phyloP scores from a whole-genome alignment of 2,888 invertebrate genomes.

The Tachina grossa region DNA sequence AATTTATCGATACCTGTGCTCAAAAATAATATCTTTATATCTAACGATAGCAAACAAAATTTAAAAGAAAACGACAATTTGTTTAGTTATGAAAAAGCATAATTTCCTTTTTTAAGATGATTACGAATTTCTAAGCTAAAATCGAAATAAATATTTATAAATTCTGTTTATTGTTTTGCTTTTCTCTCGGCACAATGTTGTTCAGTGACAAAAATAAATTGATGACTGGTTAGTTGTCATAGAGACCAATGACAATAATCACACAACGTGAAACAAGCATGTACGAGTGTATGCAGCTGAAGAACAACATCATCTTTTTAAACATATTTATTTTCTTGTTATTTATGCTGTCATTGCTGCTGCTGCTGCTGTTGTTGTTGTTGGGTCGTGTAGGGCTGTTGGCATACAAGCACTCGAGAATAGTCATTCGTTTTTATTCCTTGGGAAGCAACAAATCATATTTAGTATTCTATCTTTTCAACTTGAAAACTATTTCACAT shows the following conservation, averaged over 20 bases:
- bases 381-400: slow-evolving; percentile 13
- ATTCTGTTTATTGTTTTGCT: not conserved
- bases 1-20: too few relatives aligned
- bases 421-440: not conserved
- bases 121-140: not conserved
- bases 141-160: not conserved
- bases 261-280: slow-evolving; percentile 1
- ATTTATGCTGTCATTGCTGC: not conserved
- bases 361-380: slow-evolving; percentile 1
- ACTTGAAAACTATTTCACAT: too few relatives aligned
- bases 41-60: too few relatives aligned
- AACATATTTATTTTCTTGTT: not conserved
- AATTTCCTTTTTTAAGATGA: not conserved
- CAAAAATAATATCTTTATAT: too few relatives aligned
- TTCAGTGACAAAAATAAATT: slow-evolving; percentile 63
- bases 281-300: slow-evolving; percentile 17
- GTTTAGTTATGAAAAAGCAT: too few relatives aligned
- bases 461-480: not conserved
- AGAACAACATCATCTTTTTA: slow-evolving; percentile 14
- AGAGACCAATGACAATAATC: slow-evolving; percentile 23
- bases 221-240: slow-evolving; percentile 48
- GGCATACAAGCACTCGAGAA: not conserved
- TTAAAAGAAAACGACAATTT: not conserved
- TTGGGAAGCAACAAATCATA: not conserved
- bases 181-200: slow-evolving; percentile 3